These are phyloP conservation scores for Myotis lucifugus DNA, from an alignment of 2,113 vertebrate species.

Conservation along the genomic window DNA sequence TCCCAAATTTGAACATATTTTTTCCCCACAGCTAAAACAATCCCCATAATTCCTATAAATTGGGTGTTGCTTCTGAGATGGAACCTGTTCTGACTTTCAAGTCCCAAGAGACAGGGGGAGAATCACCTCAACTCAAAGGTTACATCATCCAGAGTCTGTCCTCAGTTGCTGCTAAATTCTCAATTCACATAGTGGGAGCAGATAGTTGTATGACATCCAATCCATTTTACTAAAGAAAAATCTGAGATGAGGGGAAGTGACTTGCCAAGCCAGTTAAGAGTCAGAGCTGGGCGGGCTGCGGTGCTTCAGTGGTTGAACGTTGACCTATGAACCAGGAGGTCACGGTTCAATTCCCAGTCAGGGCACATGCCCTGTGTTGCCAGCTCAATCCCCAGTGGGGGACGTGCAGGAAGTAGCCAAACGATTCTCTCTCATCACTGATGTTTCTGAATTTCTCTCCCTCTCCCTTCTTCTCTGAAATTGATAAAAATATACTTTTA, in stretches of 20 bases:
- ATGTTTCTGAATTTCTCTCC: too few relatives aligned
- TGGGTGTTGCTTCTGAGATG: neutral
- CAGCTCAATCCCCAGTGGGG: too few relatives aligned
- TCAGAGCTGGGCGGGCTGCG: neutral
- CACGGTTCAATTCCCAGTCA: too few relatives aligned
- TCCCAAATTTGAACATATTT: slow-evolving; percentile 1
- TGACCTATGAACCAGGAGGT: too few relatives aligned
- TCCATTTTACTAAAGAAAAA: slow-evolving; percentile 20
- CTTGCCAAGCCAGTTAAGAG: neutral
- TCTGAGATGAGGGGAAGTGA: neutral
- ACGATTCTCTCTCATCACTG: too few relatives aligned
- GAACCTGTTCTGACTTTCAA: neutral
- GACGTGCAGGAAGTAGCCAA: too few relatives aligned
- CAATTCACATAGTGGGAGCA: neutral
- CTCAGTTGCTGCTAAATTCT: neutral
- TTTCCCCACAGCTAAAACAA: neutral
- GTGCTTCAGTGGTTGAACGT: too few relatives aligned
- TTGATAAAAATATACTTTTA: too few relatives aligned
- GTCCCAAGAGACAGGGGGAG: neutral
- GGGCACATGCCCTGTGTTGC: too few relatives aligned
- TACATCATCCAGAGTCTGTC: neutral
- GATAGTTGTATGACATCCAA: neutral
- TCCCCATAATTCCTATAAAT: neutral
- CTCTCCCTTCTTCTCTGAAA: too few relatives aligned
- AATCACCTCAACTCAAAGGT: slow-evolving; percentile 42